Conservation (phyloP, 2,113 vertebrate species). For the Melanocharis versteri region DNA sequence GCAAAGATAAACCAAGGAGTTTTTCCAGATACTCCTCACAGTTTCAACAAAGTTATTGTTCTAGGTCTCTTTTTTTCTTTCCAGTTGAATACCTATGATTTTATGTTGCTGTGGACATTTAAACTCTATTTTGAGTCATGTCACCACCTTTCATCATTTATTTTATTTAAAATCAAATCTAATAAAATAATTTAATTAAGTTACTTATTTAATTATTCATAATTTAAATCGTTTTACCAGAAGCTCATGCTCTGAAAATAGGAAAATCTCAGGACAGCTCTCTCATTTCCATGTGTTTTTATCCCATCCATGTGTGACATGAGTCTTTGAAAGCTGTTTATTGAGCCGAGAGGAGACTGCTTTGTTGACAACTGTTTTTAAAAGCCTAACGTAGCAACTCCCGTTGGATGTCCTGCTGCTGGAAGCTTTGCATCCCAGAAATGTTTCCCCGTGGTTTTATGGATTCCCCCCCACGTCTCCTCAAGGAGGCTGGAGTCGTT, state of each 20-base stretch:
- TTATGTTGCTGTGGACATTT: background rate
- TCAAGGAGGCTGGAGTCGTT: background rate
- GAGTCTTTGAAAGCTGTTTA: background rate
- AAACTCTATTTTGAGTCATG: background rate
- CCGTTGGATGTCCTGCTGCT: background rate
- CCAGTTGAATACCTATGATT: background rate
- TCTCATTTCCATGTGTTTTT: background rate
- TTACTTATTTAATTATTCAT: no score
- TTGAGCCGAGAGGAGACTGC: background rate
- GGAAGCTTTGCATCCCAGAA: background rate
- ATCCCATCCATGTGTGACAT: background rate
- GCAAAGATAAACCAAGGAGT: background rate
- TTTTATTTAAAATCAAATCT: background rate
- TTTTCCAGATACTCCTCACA: background rate
- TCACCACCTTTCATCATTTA: background rate
- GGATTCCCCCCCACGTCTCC: accelerated
- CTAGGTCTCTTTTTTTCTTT: background rate
- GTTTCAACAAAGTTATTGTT: background rate
- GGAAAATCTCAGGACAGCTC: background rate
- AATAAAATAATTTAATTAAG: background rate
- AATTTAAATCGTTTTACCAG: background rate
- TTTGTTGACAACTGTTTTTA: background rate
- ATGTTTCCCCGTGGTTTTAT: background rate
- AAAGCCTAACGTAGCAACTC: background rate
- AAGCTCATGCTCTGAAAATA: background rate